These are phyloP conservation scores for Cantharis flavilabris DNA, from an alignment of 2,888 invertebrate genomes.

Conservation along the genomic window DNA sequence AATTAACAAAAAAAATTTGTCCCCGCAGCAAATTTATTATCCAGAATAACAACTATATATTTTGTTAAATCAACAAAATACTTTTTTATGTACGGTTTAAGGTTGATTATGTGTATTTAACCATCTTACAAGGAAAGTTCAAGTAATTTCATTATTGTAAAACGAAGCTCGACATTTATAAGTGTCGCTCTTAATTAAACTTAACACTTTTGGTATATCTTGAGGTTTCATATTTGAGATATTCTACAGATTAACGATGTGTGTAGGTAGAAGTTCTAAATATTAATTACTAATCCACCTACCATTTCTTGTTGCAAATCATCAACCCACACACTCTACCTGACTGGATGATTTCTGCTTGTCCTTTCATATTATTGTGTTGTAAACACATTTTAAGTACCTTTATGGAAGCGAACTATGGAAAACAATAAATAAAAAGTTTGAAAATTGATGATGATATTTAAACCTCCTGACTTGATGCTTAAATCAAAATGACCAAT, in stretches of 20 bases:
- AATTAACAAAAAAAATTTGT: too few species aligned
- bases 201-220: background rate
- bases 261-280: conserved; percentile 14
- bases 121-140: background rate
- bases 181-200: background rate
- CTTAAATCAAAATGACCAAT: background rate
- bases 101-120: too few species aligned
- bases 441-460: background rate
- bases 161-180: background rate
- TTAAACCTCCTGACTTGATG: background rate
- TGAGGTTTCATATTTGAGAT: background rate
- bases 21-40: too few species aligned
- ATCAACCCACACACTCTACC: conserved; percentile 5
- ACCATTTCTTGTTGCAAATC: conserved; percentile 16
- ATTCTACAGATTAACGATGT: conserved; percentile 10
- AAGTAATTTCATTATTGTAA: background rate
- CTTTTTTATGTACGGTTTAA: too few species aligned
- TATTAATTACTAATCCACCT: conserved; percentile 21
- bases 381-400: background rate
- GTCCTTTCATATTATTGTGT: background rate
- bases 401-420: background rate
- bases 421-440: background rate
- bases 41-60: too few species aligned
- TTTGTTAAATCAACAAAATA: too few species aligned
- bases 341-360: background rate